Conservation (phyloP, 2,113 vertebrate species). For the Etheostoma cragini region DNA sequence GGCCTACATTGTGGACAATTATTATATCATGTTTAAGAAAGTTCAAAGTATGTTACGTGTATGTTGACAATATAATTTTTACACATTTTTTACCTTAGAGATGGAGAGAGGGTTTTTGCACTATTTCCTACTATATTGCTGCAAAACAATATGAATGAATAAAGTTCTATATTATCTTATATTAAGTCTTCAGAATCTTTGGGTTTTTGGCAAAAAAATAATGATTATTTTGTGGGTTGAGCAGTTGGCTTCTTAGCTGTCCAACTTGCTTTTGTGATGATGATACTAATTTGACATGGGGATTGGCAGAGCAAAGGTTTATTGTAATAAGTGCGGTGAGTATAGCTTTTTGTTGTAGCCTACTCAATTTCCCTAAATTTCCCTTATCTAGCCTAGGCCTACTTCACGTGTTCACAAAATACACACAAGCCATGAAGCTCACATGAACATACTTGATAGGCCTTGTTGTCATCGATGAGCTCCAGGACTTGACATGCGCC, state of each 20-base stretch:
- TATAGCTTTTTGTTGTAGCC: background rate
- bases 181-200: background rate
- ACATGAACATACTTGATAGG: background rate
- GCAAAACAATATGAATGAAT: background rate
- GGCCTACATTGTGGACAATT: background rate
- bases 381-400: too few species aligned
- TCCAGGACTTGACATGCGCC: too few species aligned
- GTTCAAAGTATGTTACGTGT: background rate
- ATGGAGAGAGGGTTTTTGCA: too few species aligned
- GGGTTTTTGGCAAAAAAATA: background rate
- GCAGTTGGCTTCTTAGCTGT: background rate
- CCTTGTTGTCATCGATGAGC: background rate
- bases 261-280: background rate
- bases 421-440: background rate
- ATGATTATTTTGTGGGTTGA: too few species aligned
- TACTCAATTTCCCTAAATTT: background rate
- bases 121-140: background rate
- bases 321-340: background rate
- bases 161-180: background rate
- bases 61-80: too few species aligned
- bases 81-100: too few species aligned
- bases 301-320: background rate
- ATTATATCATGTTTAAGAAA: background rate
- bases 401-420: background rate
- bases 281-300: background rate